Evolutionary conservation across 2,888 invertebrate species (phyloP).

Genomic region (Macrosiphum euphorbiae): DNA sequence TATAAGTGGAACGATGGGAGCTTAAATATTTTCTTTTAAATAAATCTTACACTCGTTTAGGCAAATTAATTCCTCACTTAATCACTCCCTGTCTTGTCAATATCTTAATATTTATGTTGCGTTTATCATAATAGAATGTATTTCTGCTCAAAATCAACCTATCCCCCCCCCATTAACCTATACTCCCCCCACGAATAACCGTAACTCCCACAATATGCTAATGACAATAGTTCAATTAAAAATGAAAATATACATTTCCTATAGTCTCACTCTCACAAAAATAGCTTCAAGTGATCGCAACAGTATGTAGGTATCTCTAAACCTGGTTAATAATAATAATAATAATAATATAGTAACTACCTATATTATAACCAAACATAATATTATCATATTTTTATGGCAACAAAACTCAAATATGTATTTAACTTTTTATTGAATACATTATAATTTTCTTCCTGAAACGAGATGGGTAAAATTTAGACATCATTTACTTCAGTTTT

Average conservation of each 20-base stretch:
- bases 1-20: neutral
- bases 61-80: neutral
- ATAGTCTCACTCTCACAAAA: neutral
- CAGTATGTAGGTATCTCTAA: neutral
- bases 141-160: neutral
- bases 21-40: neutral
- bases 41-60: neutral
- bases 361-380: neutral
- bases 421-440: neutral
- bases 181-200: too few species aligned
- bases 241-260: neutral
- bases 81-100: neutral
- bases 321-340: neutral
- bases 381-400: neutral
- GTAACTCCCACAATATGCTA: too few species aligned
- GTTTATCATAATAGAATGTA: neutral
- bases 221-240: too few species aligned
- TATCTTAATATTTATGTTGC: neutral
- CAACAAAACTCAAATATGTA: neutral
- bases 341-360: neutral
- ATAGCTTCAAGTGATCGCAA: neutral
- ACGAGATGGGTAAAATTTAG: neutral
- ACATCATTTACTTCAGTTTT: neutral
- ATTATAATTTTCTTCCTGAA: neutral
- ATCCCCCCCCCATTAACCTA: too few species aligned